Evolutionary conservation across 2,113 vertebrate species (phyloP), one percentile per base, ranked within the genome.

Genomic region (Dromaius novaehollandiae): DNA sequence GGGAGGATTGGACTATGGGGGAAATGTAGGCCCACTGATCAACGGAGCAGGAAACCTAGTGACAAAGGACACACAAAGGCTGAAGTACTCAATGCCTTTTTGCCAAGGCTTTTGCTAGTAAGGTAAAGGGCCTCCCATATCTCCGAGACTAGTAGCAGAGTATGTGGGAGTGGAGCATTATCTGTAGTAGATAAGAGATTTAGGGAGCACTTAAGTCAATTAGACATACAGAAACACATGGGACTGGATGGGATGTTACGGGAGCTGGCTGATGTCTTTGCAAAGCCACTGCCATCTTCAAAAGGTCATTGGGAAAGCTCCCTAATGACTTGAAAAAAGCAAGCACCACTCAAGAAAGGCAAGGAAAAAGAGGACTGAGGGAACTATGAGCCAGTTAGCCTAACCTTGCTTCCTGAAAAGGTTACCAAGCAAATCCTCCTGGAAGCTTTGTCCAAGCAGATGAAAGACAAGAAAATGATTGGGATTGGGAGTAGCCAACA

Each of bases 1-100:
- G 13, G 40, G 55, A 80, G 3, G 16, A 44, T 85, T 22, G 79
- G 26, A 20, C 36, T 55, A 30, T 22, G 5, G 50, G 50, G 16
- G 17, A 86, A 76, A 55, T 0, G 5, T 51, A 4, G 6, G 2
- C 10, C 12, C 9, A 34, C 11, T 0, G 0, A 10, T 82, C 11
- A 70, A 14, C 8, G 30, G 70, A 10, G 3, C 32, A 78, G 80
- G 8, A 94, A 69, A 56, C 64, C 2, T 24, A 32, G 11, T 71
- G 55, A 6, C 25, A 82, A 82, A 48, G 38, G 13, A 50, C 4
- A 40, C 1, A 76, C 32, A 84, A 63, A 65, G 10, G 3, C 22
- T 0, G 3, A 65, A 6, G 36, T 17, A 61, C 22, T n/a, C 14
- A 17, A 36, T 21, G 25, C 44, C 11, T 78, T 11, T 90, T 92